phyloP scores from a whole-genome alignment of 2,797 vertebrate species.

The Lutjanus argentimaculatus region DNA sequence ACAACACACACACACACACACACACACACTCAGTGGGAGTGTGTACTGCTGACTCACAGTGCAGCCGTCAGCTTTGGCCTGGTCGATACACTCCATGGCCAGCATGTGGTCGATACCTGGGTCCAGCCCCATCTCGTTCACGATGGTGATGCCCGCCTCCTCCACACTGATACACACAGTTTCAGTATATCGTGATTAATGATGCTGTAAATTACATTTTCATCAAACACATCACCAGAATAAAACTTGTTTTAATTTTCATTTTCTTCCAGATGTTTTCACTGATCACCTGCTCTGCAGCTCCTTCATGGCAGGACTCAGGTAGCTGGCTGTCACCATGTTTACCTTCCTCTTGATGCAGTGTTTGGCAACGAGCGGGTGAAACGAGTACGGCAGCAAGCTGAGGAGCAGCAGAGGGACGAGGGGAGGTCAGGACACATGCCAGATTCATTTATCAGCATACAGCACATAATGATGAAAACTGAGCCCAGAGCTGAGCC shows the following conservation, averaged over 20 bases:
- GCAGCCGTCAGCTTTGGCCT: conserved; percentile 93
- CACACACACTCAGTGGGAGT: conserved; percentile 22
- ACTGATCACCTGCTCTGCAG: conserved; percentile 80
- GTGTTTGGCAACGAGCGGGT: conserved; percentile 92
- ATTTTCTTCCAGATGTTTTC: neutral
- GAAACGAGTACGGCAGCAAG: conserved; percentile 91
- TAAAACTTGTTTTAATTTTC: neutral
- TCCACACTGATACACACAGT: conserved; percentile 81
- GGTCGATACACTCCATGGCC: conserved; percentile 98
- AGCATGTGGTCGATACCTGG: conserved; percentile 98
- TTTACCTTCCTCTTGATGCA: conserved; percentile 94
- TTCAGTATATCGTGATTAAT: neutral
- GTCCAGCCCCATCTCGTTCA: conserved; percentile 96
- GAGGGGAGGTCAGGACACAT: neutral
- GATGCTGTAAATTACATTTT: neutral
- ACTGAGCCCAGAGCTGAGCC: neutral
- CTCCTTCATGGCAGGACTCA: conserved; percentile 92
- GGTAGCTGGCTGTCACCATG: conserved; percentile 96
- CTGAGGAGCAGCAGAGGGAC: conserved; percentile 55
- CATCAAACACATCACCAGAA: neutral
- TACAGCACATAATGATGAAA: neutral
- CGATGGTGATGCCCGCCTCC: conserved; percentile 92
- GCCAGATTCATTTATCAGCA: no score
- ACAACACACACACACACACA: conserved; percentile 50
- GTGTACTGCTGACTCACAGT: conserved; percentile 84